These are phyloP conservation scores for Scartelaos histophorus DNA, from an alignment of 2,113 vertebrate species.

Conservation along the genomic window DNA sequence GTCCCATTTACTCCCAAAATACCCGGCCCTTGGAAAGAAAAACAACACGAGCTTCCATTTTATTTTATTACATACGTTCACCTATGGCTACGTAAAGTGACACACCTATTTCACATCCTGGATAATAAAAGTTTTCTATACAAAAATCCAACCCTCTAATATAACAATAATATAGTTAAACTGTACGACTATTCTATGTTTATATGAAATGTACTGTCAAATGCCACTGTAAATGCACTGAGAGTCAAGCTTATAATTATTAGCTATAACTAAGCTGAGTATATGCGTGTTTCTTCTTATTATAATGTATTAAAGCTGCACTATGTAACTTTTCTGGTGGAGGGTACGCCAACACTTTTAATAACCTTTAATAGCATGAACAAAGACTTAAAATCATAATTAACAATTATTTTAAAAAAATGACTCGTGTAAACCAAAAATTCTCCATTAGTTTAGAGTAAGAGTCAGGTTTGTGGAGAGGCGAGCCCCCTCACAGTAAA, in stretches of 20 bases:
- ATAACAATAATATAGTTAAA: not conserved
- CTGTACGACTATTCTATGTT: not conserved
- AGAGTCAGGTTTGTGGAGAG: no score
- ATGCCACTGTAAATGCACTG: not conserved
- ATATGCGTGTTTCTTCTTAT: no score
- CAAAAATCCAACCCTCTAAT: not conserved
- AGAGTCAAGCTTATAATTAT: not conserved
- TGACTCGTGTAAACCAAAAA: no score
- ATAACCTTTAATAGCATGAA: no score
- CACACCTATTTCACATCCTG: not conserved
- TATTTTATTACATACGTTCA: slow-evolving; percentile 4
- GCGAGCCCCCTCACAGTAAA: no score
- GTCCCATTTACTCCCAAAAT: not conserved
- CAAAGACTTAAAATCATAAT: no score
- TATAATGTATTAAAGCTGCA: no score
- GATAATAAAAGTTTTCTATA: not conserved
- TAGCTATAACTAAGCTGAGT: no score
- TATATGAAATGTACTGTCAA: not conserved
- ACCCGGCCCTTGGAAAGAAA: not conserved
- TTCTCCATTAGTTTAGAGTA: no score
- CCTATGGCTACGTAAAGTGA: not conserved
- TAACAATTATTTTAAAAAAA: no score
- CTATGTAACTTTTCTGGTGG: no score
- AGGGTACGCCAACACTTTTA: no score
- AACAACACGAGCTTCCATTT: not conserved